Conservation (phyloP, 1,140 invertebrate species). For the Sarcophaga bullata region DNA sequence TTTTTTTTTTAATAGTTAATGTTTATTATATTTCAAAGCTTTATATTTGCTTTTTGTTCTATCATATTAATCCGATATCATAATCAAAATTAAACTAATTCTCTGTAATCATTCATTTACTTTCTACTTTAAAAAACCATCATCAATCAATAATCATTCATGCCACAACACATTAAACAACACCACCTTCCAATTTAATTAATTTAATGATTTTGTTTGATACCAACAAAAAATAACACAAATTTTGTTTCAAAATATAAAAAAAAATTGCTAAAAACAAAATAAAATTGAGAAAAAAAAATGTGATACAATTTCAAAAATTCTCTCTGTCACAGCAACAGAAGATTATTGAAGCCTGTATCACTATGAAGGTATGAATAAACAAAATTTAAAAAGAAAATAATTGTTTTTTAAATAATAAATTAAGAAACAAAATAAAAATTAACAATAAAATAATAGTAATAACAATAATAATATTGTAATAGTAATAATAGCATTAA, state of each 20-base stretch:
- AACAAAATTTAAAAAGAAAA: constrained; percentile 13
- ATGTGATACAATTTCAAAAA: constrained; percentile 50
- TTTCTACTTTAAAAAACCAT: neutral
- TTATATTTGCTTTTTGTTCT: too few species aligned
- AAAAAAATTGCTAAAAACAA: constrained; percentile 42
- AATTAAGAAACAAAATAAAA: neutral
- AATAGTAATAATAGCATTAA: neutral
- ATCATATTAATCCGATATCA: too few species aligned
- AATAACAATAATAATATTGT: neutral
- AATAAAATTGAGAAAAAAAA: constrained; percentile 29
- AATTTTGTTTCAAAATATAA: constrained; percentile 2
- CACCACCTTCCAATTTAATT: constrained; percentile 1
- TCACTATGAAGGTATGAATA: constrained; percentile 87
- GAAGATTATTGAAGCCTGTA: constrained; percentile 92
- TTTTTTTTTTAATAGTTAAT: too few species aligned
- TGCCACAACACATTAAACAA: neutral
- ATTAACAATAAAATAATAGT: neutral
- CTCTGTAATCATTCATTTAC: neutral
- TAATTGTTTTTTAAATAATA: neutral
- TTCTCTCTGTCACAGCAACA: constrained; percentile 69
- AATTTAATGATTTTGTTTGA: constrained; percentile 3
- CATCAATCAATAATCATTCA: neutral
- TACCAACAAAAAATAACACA: neutral
- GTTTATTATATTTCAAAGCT: too few species aligned
- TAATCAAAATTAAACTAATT: too few species aligned